Base-by-base conservation (phyloP, 2,113 vertebrate genomes). In the Bubo scandiacus region DNA sequence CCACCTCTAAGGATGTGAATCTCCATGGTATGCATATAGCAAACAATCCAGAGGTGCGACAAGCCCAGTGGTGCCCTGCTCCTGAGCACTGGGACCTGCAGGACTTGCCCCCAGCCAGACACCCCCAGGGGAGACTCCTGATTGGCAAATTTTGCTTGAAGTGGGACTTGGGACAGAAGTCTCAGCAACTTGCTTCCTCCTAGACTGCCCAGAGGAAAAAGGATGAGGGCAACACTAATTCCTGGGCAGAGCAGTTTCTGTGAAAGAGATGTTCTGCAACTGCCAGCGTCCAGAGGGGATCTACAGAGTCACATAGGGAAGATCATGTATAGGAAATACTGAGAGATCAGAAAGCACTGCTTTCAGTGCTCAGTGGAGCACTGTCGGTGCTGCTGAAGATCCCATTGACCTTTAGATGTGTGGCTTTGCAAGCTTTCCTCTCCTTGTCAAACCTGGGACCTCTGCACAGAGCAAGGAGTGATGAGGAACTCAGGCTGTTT, bases 401-500 rank as follows among this genome's bases (percentile, higher is more conserved):
- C 65, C 29, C 47, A 30, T 14, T 72, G 40, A 61, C 12, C 8
- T 3, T 36, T 14, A 65, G 18, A 47, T 5, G 10, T 1, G 10
- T 34, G 51, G 59, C 25, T 78, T 52, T 71, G 9, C 36, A 40
- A 74, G 51, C 21, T 68, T 25, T 30, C 54, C 30, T 40, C 21
- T 32, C 40, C 63, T 79, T 5, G 0, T 27, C 18, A 26, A 13
- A 54, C n/a, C 68, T 22, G 27, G 22, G 12, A 40, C 23, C 57
- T 61, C 38, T 11, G 2, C 27, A 27, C 10, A 23, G 26, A 49
- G 13, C 1, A 3, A 77, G 45, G 32, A 75, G 36, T 0, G 0
- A 20, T 14, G 45, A 80, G 30, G 45, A 65, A 36, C 40, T 25
- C 3, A 0, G 12, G 38, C 51, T 47, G 21, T 42, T 43, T 22